Base-by-base conservation (phyloP, 2,797 vertebrate genomes). In the Pampus argenteus region DNA sequence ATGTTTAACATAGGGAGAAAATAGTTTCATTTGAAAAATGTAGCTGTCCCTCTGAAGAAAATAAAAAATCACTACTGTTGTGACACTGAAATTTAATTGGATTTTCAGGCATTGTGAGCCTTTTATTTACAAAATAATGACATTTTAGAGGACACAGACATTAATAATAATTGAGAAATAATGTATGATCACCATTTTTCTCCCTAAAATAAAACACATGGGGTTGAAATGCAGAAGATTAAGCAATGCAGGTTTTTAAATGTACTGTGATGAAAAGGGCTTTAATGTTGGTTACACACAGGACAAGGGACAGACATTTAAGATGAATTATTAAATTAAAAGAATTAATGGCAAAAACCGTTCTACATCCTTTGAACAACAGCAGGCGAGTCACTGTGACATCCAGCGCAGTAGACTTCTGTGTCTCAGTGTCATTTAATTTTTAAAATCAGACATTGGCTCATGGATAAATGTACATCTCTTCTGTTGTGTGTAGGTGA, bases 31-130 rank as follows among this genome's bases (percentile, higher is more conserved):
- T 62, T 1, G 3, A 56, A 64, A 49, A 28, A 36, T 11, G 2
- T 2, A 63, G 60, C 11, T 57, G 6, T 25, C 3, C 26, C 20
- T 48, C 26, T 59, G 45, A 23, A 23, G 17, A 67, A 55, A 38
- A 40, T 9, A 36, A 73, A 70, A 36, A 73, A 70, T 42, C 28
- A 7, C 20, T 38, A 1, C 23, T 68, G 54, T 17, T 74, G 40
- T 67, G 69, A 69, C 57, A 70, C 14, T 25, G 17, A 62, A 75
- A 71, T 65, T 67, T 71, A 65, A 71, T 18, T 26, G 18, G 25
- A 45, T 72, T 62, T 52, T 9, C 48, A 52, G 59, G 34, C 20
- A 44, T 59, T 26, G 23, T 36, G 15, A 74, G 57, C 9, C 28
- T 2, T 49, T 63, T 40, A 72, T 72, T 73, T 61, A 15, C 22